Conservation (phyloP, 2,888 invertebrate genomes). For the Mayetiola destructor region DNA sequence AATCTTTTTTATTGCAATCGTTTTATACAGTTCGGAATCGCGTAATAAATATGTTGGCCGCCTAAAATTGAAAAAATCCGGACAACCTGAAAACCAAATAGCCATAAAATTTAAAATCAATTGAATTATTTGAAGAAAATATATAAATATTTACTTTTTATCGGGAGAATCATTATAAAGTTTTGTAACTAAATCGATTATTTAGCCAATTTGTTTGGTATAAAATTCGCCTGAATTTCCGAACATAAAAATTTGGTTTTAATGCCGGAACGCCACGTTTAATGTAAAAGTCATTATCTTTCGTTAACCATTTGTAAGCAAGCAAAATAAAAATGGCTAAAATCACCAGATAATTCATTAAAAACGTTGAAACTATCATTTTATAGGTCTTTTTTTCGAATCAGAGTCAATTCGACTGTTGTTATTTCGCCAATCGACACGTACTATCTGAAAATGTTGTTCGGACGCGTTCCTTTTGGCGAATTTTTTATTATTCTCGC, state of each 20-base stretch:
- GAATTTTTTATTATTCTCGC: too few species aligned
- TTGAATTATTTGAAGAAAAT: not conserved
- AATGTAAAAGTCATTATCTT: constrained; percentile 11
- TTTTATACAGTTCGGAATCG: constrained; percentile 5
- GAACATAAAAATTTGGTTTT: constrained; percentile 12
- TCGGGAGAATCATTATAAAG: constrained; percentile 4
- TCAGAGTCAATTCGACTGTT: too few species aligned
- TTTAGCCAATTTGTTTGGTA: not conserved
- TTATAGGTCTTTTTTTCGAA: too few species aligned
- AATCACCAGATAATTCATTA: too few species aligned
- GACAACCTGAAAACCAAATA: not conserved
- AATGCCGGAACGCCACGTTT: not conserved
- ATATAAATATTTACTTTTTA: constrained; percentile 4
- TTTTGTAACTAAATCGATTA: not conserved
- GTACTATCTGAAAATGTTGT: too few species aligned
- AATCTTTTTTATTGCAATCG: constrained; percentile 12
- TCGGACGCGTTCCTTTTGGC: too few species aligned
- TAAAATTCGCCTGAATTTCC: constrained; percentile 4
- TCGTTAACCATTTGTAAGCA: constrained; percentile 13
- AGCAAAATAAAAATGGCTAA: too few species aligned
- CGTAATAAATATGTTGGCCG: constrained; percentile 1
- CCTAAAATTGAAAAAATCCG: constrained; percentile 13
- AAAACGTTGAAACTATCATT: too few species aligned
- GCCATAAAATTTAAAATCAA: not conserved
- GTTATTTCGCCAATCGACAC: too few species aligned